Percentiles rank a stretch among this genome's conserved stretches.
Evolutionary conservation across 2,797 vertebrate species (phyloP).

Genomic region (Acipenser oxyrinchus): DNA sequence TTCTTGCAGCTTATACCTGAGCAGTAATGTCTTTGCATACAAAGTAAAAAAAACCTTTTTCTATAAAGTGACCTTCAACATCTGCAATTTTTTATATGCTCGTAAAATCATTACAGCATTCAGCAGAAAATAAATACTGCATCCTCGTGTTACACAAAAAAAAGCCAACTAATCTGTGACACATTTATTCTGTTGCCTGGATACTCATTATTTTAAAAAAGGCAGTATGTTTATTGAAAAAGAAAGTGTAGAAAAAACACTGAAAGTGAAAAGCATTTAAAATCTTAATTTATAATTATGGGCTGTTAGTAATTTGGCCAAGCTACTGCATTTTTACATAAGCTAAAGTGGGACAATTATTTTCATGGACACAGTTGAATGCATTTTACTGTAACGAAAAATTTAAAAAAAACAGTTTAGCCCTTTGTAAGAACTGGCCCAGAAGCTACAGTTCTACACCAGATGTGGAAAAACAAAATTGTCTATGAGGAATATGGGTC

Average conservation of each 20-base stretch:
- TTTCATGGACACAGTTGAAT: conserved; percentile 46
- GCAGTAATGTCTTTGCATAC: no score
- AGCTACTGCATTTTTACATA: conserved; percentile 61
- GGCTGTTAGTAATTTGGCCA: conserved; percentile 68
- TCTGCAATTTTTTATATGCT: conserved; percentile 31
- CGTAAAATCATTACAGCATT: conserved; percentile 44
- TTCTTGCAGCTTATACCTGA: no score
- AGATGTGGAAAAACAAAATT: conserved; percentile 17
- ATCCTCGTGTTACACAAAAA: background rate
- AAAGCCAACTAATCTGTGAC: conserved; percentile 30
- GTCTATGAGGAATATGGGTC: no score
- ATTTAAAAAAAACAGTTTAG: conserved; percentile 16
- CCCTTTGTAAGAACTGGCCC: conserved; percentile 9
- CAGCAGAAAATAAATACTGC: conserved; percentile 30
- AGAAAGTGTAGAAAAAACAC: conserved; percentile 59
- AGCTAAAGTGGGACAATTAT: conserved; percentile 56
- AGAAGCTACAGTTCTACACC: conserved; percentile 9
- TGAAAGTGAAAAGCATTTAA: conserved; percentile 58
- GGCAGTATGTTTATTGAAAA: conserved; percentile 33
- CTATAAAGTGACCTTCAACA: conserved; percentile 29
- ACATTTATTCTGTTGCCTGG: conserved; percentile 57
- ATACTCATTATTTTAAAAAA: conserved; percentile 35
- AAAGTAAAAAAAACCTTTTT: conserved; percentile 19
- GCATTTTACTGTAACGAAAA: conserved; percentile 43
- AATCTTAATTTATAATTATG: conserved; percentile 58